Evolutionary conservation across 2,888 invertebrate species (phyloP), one percentile per base, ranked within the genome.

Genomic region (Limnephilus rhombicus): DNA sequence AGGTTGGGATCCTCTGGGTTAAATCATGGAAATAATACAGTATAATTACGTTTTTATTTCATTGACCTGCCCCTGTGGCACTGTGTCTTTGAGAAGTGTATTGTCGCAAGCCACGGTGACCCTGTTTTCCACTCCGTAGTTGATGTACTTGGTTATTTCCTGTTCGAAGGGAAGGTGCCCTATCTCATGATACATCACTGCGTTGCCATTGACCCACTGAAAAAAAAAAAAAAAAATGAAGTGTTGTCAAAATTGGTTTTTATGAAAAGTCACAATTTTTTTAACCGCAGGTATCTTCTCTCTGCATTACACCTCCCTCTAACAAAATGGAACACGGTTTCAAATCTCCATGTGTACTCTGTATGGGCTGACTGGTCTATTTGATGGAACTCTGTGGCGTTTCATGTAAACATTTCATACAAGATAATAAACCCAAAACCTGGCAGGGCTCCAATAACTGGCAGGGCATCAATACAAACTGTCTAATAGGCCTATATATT

Each of bases 61-160:
- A 13, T 95, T 95, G 24, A 98, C 95, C 93, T 95, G 96, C 45
- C 99, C 99, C 95, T 99, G 99, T 0, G 99, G 99, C 80, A 99
- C 96, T 0, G 99, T 99, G 41, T 98, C 98, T 82, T 97, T 97
- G 11, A 98, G 97, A 18, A 99, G 96, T 0, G 98, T 99, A 95
- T 99, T 99, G 96, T 99, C 99, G 80, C 99, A 98, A 11, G 98
- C 98, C 0, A 99, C 98, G 0, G 99, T 99, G 15, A 99, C 96
- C 37, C 97, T 96, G 95, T 99, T 99, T 94, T 97, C 97, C 90
- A 95, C 95, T 81, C 98, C 98, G 94, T 96, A 98, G 90, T 96
- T 96, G 0, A 99, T 95, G 49, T 96, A 95, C 34, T 97, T 95
- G 0, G 98, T 98, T 89, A 99, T 97, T 93, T 99, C 99, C 2